Base-by-base conservation (phyloP, 2,797 vertebrate genomes). In the Dallia pectoralis region DNA sequence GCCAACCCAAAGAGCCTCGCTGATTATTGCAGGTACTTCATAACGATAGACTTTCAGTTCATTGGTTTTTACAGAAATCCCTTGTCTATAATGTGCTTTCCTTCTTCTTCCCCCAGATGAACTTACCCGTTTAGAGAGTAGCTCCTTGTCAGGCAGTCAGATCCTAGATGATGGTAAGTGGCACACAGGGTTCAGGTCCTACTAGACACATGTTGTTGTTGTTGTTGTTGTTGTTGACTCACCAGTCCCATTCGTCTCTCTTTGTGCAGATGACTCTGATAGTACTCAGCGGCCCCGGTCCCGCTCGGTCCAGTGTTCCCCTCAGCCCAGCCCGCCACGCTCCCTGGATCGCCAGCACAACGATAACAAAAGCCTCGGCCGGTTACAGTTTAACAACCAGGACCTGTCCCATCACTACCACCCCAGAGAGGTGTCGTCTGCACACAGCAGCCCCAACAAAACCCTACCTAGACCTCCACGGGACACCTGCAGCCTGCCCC, bases 401-500 rank as follows among this genome's bases (percentile, higher is more conserved):
- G 91, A 90, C 71, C 48, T 86, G 74, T 80, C 87, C 53, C 84
- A 82, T 79, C 88, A 79, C 84, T 88, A 82, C 85, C 81, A 40
- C 81, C 86, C 76, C 84, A 94, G 95, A 89, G 95, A 97, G 36
- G 91, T 90, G 2, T 94, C 96, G 65, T 97, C 95, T 0, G 91
- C 94, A n/a, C 93, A 96, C 86, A 96, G 94, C 91, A 99, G 96
- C 84, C 96, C 97, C 0, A 96, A 95, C 87, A 95, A 95, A 87
- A 95, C 94, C 1, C 89, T 94, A 78, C 95, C 96, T 74, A 92
- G 96, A 81, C 92, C 94, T 72, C 91, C 92, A 1, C 92, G 86
- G 6, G 95, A 96, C 0, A 94, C 95, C 1, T 93, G 93, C 74
- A 97, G 96, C 92, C 94, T 96, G 93, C 95, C 96, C 19, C 95